These are phyloP conservation scores for Sciurus vulgaris DNA, from an alignment of 2,797 vertebrate genomes.

Conservation along the genomic window DNA sequence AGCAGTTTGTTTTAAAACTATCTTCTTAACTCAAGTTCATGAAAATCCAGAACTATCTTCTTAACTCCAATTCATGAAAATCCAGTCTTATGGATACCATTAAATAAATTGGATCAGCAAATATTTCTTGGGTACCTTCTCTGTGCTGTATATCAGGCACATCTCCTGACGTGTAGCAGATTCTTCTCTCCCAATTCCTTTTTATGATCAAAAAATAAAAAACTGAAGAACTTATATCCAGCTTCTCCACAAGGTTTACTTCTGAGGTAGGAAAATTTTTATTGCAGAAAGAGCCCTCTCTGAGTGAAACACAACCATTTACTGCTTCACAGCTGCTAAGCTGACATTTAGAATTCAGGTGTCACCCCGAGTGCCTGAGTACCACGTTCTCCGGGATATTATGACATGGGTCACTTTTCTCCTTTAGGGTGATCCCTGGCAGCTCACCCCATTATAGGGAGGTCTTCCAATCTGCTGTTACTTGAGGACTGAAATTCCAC, in stretches of 20 bases:
- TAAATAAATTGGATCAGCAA: not conserved
- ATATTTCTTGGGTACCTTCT: not conserved
- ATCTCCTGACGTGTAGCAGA: not conserved
- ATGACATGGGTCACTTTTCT: conserved; percentile 66
- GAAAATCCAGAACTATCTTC: not conserved
- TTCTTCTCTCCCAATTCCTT: not conserved
- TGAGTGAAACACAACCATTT: conserved; percentile 12
- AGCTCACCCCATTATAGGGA: conserved; percentile 35
- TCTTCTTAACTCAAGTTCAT: not conserved
- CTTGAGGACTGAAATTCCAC: conserved; percentile 7
- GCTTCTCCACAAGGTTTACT: conserved; percentile 27
- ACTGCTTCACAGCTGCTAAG: conserved; percentile 54
- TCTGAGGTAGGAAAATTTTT: conserved; percentile 25
- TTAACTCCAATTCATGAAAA: not conserved
- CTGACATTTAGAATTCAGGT: conserved; percentile 75
- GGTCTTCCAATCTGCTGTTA: conserved; percentile 47
- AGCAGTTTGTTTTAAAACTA: not conserved
- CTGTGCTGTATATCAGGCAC: accelerated
- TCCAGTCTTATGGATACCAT: not conserved
- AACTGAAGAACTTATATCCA: not conserved
- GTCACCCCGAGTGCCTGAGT: conserved; percentile 34
- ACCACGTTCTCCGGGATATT: conserved; percentile 1
- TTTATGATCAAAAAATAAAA: not conserved
- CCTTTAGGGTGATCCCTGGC: conserved; percentile 3
- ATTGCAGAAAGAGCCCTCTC: not conserved